Base-by-base conservation (phyloP, 23 tunicate genomes). In the Styela plicata region DNA sequence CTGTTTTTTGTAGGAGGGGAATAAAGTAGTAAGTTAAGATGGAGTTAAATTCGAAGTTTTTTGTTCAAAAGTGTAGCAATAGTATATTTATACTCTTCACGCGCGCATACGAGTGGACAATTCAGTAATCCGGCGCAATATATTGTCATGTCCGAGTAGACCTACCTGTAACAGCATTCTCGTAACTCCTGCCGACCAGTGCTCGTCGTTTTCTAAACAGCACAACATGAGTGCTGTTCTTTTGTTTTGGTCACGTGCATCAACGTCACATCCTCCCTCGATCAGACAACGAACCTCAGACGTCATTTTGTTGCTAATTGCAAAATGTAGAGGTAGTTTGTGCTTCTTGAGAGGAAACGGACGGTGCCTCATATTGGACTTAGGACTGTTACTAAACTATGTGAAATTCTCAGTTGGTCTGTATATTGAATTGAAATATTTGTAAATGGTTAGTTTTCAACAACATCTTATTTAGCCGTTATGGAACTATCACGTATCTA, bases 121-220 rank as follows among this genome's bases (percentile, higher is more conserved):
- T 18, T 57, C 64, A 20, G 64, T 57, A 57, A 20, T 57, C 18
- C 18, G 64, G 19, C 20, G 20, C 18, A 18, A 57, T 18, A 20
- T 18, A 18, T 20, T 57, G 18, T 57, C 64, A 57, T 57, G 20
- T 20, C 18, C 64, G 19, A 57, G 18, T 57, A 61, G n/a, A n/a
- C n/a, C 7, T 63, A 86, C 90, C 90, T 92, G 97, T 30, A 92
- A 53, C 35, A 92, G 85, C 97, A 92, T 92, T 66, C 88, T 79
- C 28, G 91, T 91, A 7, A 87, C 85, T 62, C 97, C 97, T 5
- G 67, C 84, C 33, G 86, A 83, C 91, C 91, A 92, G 19, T 36
- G 44, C 62, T 92, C 89, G 31, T 92, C 97, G 25, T 92, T 69
- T 53, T 87, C 97, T 36, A 79, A 44, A 68, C 92, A 84, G 44